A percentile compares a stretch with the other conserved stretches of the same genome.
Evolutionary conservation across 2,888 invertebrate genomes (phyloP).

Genomic region (Malthinus flaveolus): DNA sequence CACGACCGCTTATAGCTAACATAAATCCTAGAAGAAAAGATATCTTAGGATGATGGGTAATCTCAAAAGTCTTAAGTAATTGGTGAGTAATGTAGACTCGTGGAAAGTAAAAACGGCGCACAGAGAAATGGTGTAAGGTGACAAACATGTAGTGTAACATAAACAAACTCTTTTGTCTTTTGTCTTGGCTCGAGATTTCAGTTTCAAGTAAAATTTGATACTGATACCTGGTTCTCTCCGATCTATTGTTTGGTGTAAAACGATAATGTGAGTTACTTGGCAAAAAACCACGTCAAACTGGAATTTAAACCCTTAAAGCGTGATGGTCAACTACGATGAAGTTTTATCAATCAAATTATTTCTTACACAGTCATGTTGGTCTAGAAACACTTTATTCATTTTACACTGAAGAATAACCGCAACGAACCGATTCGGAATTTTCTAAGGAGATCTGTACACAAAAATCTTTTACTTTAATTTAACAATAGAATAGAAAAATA

Average conservation of each 20-base stretch:
- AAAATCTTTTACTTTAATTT: not conserved
- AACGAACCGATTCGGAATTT: slow-evolving; percentile 36
- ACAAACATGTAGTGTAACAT: slow-evolving; percentile 37
- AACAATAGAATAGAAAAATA: not conserved
- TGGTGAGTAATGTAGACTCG: slow-evolving; percentile 13
- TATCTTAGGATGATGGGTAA: not conserved
- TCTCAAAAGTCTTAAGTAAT: not conserved
- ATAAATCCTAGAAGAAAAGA: slow-evolving; percentile 22
- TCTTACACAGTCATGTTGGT: slow-evolving; percentile 44
- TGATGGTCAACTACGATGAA: slow-evolving; percentile 37
- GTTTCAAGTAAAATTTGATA: slow-evolving; percentile 43
- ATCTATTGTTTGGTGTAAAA: slow-evolving; percentile 35
- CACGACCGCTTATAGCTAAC: slow-evolving; percentile 41
- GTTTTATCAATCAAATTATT: slow-evolving; percentile 49
- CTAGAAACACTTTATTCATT: slow-evolving; percentile 36
- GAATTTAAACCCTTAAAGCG: slow-evolving; percentile 33
- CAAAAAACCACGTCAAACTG: slow-evolving; percentile 11
- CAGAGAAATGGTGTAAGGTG: slow-evolving; percentile 36
- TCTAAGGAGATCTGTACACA: slow-evolving; percentile 1
- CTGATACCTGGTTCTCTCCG: slow-evolving; percentile 29
- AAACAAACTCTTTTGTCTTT: slow-evolving; percentile 38
- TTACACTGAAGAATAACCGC: slow-evolving; percentile 42
- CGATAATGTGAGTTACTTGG: slow-evolving; percentile 16
- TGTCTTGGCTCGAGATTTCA: slow-evolving; percentile 45
- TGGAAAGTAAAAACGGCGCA: slow-evolving; percentile 16